Evolutionary conservation across 2,888 invertebrate species (phyloP).

Genomic region (Drosophila longiperda): DNA sequence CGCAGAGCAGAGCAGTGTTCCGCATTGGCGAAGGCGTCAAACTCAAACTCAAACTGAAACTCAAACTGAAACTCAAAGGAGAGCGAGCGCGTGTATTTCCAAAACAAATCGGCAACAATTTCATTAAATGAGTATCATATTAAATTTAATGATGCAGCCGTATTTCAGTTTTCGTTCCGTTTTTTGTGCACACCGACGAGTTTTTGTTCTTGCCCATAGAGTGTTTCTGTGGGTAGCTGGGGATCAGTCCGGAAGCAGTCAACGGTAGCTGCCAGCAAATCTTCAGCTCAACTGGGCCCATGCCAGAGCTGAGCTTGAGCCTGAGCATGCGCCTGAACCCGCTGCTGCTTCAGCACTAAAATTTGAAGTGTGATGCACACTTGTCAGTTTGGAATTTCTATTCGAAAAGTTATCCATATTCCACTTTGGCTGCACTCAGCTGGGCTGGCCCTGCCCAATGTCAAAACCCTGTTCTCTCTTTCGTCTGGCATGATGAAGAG

Average conservation of each 20-base stretch:
- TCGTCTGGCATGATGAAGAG: slow-evolving; percentile 34
- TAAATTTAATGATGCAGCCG: slow-evolving; percentile 86
- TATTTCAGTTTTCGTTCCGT: slow-evolving; percentile 85
- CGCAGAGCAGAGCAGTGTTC: slow-evolving; percentile 32
- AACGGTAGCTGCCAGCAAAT: slow-evolving; percentile 72
- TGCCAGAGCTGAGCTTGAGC: slow-evolving; percentile 16
- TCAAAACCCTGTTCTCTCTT: not conserved
- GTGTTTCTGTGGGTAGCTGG: slow-evolving; percentile 17
- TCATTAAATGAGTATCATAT: slow-evolving; percentile 86
- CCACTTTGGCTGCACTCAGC: slow-evolving; percentile 29
- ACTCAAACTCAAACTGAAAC: slow-evolving; percentile 43
- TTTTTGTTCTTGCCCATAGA: slow-evolving; percentile 70
- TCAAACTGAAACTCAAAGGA: slow-evolving; percentile 31
- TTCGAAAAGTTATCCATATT: slow-evolving; percentile 75
- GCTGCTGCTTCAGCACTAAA: slow-evolving; percentile 24
- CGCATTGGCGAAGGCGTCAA: slow-evolving; percentile 70
- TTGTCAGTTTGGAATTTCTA: slow-evolving; percentile 75
- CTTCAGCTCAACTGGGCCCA: slow-evolving; percentile 48
- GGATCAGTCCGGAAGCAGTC: slow-evolving; percentile 27
- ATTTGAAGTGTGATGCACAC: slow-evolving; percentile 59
- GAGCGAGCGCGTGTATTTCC: slow-evolving; percentile 84
- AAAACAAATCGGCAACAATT: slow-evolving; percentile 86
- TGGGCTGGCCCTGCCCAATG: not conserved
- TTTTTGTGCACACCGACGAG: slow-evolving; percentile 56
- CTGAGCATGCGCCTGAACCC: slow-evolving; percentile 2